These are phyloP conservation scores for Schizaphis graminum DNA, from an alignment of 2,888 invertebrate species.

Conservation along the genomic window DNA sequence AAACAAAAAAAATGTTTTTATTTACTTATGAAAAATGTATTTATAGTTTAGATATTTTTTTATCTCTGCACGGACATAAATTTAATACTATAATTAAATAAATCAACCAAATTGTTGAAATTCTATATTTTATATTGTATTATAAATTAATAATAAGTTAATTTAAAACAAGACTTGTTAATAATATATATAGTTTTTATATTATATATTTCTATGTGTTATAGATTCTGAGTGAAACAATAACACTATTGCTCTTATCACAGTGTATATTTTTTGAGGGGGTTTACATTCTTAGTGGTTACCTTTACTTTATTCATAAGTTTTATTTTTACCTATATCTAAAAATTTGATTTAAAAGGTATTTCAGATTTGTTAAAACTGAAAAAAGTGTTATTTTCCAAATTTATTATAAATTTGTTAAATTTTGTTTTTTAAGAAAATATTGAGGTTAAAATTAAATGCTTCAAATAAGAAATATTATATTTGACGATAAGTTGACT, in stretches of 20 bases:
- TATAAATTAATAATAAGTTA: background rate
- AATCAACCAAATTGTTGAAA: background rate
- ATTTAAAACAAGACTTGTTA: background rate
- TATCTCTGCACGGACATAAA: background rate
- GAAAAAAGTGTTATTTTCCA: background rate
- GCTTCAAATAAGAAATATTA: background rate
- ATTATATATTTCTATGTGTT: background rate
- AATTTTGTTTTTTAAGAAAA: background rate
- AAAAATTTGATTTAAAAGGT: background rate
- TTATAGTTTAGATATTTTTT: slow-evolving; percentile 15
- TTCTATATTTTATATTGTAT: background rate
- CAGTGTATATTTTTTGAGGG: background rate
- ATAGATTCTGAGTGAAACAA: slow-evolving; percentile 6
- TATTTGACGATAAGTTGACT: background rate
- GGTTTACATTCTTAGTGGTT: background rate
- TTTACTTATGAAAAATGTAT: background rate
- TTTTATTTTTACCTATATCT: background rate
- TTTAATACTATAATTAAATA: background rate
- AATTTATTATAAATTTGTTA: background rate
- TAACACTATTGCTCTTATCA: background rate
- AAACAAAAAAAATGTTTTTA: slow-evolving; percentile 11
- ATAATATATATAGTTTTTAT: background rate
- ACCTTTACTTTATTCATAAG: background rate
- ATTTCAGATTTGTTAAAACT: background rate
- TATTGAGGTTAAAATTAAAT: background rate